A percentile compares a stretch with the other conserved stretches of the same genome.
Conservation (phyloP, 1,140 invertebrate genomes). For the Fopius arisanus region DNA sequence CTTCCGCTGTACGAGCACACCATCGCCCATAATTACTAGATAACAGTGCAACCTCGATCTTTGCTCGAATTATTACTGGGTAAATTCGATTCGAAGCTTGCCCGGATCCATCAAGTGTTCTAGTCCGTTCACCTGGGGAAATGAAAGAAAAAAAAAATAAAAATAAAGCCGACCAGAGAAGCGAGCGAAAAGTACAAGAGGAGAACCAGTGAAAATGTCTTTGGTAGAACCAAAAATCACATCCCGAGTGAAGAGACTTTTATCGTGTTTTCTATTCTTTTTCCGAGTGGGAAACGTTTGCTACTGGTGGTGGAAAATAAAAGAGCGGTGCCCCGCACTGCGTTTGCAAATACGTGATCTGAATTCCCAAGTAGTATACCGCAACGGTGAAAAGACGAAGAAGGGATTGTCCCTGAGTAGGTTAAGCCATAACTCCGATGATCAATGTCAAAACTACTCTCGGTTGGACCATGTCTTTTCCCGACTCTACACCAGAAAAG, state of each 20-base stretch:
- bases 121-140: not conserved
- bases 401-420: constrained; percentile 30
- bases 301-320: not conserved
- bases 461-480: not conserved
- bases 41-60: not conserved
- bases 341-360: constrained; percentile 1
- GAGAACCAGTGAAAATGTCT: not conserved
- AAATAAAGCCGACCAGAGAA: too few species aligned
- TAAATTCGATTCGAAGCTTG: not conserved
- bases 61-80: not conserved
- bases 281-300: not conserved
- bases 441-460: constrained; percentile 37
- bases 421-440: constrained; percentile 35
- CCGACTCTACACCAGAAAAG: not conserved
- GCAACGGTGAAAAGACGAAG: not conserved
- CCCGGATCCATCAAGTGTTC: not conserved
- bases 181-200: not conserved
- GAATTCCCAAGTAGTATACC: not conserved
- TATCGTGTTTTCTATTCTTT: constrained; percentile 22
- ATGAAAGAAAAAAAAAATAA: not conserved
- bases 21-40: not conserved
- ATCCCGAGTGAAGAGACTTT: not conserved
- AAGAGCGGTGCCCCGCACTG: not conserved
- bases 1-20: not conserved
- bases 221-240: not conserved